Conservation (phyloP, 2,797 vertebrate species). For the Agapornis canus region DNA sequence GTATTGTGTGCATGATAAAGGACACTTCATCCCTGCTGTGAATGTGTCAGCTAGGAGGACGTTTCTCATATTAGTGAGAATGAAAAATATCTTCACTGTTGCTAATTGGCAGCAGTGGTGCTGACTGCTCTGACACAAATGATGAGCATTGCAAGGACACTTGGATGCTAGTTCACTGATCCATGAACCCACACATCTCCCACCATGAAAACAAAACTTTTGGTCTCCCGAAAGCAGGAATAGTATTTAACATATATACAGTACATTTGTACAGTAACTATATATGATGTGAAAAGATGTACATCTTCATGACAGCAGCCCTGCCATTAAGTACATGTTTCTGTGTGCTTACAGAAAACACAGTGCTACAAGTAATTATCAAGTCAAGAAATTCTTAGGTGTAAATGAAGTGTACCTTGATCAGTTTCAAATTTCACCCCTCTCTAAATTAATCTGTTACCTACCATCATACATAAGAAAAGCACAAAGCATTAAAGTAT, state of each 20-base stretch:
- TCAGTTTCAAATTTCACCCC: not conserved
- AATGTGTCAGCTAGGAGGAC: not conserved
- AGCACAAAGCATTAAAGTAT: not conserved
- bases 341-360: not conserved
- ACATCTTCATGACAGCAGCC: not conserved
- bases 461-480: not conserved
- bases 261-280: not conserved
- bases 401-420: not conserved
- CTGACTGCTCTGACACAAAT: not conserved
- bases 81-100: not conserved
- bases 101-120: not conserved
- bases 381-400: not conserved
- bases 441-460: not conserved
- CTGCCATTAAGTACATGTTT: not conserved
- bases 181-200: not conserved
- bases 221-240: not conserved
- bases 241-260: not conserved
- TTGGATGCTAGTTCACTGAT: not conserved
- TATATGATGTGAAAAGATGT: fast-evolving
- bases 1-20: fast-evolving
- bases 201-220: not conserved
- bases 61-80: not conserved
- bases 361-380: not conserved
- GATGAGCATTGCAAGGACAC: not conserved
- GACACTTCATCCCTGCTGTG: not conserved